phyloP scores from a whole-genome alignment of 2,113 vertebrate genomes.

The Apus apus region DNA sequence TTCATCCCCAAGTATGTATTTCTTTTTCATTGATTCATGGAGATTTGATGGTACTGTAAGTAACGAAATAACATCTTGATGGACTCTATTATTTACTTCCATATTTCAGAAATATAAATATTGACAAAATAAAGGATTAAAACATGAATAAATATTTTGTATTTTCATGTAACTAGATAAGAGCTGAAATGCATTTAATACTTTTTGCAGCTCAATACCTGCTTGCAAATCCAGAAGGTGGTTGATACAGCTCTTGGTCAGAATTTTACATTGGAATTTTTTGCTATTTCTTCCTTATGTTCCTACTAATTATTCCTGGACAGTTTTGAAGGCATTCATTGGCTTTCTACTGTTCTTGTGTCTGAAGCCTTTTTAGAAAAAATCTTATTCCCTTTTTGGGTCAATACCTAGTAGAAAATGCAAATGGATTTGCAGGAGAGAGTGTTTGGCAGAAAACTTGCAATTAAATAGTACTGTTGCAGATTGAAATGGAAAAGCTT shows the following conservation, averaged over 20 bases:
- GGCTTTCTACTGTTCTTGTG: neutral
- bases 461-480: neutral
- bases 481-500: neutral
- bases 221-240: neutral
- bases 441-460: neutral
- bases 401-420: neutral
- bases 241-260: neutral
- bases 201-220: neutral
- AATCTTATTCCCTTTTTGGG: neutral
- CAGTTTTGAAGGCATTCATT: neutral
- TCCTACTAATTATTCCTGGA: neutral
- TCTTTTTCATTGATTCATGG: neutral
- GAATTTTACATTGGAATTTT: neutral
- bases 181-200: neutral
- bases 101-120: neutral
- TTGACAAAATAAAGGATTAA: neutral
- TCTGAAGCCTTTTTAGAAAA: neutral
- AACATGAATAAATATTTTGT: neutral
- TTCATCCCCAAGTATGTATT: neutral
- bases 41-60: neutral
- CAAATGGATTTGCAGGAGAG: neutral
- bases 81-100: neutral
- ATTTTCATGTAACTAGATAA: neutral
- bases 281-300: neutral
- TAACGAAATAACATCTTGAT: neutral